Evolutionary conservation across 2,888 invertebrate genomes (phyloP), one percentile per base, ranked within the genome.

Genomic region (Pollenia angustigena): DNA sequence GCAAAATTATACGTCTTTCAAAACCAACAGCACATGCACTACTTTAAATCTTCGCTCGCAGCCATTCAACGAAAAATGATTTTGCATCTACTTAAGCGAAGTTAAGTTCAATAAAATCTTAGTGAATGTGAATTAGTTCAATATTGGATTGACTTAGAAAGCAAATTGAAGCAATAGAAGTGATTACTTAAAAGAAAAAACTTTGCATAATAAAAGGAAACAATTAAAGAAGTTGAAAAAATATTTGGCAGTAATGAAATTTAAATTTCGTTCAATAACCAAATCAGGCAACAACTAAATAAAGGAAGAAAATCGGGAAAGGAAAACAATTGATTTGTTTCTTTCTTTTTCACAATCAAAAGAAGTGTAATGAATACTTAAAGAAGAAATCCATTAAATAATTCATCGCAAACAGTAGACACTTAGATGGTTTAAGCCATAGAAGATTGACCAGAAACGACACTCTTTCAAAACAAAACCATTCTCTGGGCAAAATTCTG

Each of bases 121-220:
- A 7, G 48, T 16, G 42, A 69, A 69, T 69, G 42, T 42, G 16
- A 69, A 52, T 72, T 72, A 58, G 23, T 58, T 44, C 44, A 11
- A 23, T 32, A n/a, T 72, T 58, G 58, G 23, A 69, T 42, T 69
- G 69, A 69, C 54, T 54, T 69, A 52, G 32, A 46, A 48, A 56
- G 42, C 42, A 52, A 69, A 69, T 54, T 16, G 8, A 8, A 60
- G n/a, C 1, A 42, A 60, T 42, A n/a, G 1, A 6, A 10, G 16
- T 54, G 54, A 69, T 69, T 69, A 69, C 40, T 50, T 68, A 52
- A 40, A 42, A 32, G 32, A 32, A 62, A 7, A 7, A 54, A 54
- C 11, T 18, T 69, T 42, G 16, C 69, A 40, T 16, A n/a, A 42
- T 16, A 56, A 54, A 3, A 40, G 46, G 44, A 72, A 56, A 56